Evolutionary conservation across 2,113 vertebrate species (phyloP).

Genomic region (Podiceps cristatus): DNA sequence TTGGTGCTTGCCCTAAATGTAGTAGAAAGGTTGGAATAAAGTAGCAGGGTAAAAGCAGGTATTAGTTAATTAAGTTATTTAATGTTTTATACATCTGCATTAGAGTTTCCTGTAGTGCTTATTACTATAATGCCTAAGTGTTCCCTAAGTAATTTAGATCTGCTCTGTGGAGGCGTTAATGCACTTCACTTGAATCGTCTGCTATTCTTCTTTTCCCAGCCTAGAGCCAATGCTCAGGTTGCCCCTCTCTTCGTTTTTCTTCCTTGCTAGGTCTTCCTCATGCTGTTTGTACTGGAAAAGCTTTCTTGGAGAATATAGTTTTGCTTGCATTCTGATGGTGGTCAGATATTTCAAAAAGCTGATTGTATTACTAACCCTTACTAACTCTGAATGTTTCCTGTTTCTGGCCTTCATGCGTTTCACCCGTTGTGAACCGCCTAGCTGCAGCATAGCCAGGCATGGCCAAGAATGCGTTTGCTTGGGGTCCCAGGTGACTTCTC

Average conservation of each 20-base stretch:
- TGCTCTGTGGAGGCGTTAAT: background rate
- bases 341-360: background rate
- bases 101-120: background rate
- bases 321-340: background rate
- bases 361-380: background rate
- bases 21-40: background rate
- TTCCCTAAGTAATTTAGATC: slow-evolving; percentile 14
- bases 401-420: background rate
- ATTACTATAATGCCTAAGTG: background rate
- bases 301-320: background rate
- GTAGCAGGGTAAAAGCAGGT: background rate
- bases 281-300: background rate
- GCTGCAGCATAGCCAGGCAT: background rate
- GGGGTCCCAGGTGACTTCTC: background rate
- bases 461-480: background rate
- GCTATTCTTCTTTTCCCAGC: background rate
- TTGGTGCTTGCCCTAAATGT: background rate
- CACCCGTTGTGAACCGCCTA: background rate
- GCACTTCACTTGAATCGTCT: background rate
- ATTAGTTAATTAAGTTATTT: slow-evolving; percentile 24
- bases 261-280: background rate
- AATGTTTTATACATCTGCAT: slow-evolving; percentile 25
- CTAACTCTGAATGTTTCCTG: background rate
- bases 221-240: background rate
- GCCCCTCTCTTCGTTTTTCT: background rate